Conservation (phyloP, 2,113 vertebrate species). For the Saccopteryx bilineata region DNA sequence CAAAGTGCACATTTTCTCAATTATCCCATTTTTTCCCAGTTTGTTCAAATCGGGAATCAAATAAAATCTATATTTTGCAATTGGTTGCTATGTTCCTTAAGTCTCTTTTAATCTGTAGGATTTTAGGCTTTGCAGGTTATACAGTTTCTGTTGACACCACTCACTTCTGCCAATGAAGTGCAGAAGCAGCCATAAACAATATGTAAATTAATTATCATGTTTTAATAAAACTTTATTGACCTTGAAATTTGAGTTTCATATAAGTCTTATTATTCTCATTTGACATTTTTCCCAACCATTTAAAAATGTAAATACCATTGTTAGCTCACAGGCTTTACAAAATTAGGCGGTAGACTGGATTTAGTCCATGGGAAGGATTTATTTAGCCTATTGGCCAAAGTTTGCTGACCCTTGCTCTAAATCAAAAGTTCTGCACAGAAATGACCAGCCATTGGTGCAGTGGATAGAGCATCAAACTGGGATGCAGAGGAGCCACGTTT, state of each 20-base stretch:
- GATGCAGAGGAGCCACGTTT: no score
- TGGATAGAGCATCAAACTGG: no score
- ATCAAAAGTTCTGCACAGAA: neutral
- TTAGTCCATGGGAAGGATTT: neutral
- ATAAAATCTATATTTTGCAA: neutral
- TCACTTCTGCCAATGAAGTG: neutral
- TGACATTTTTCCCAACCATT: slow-evolving; percentile 7
- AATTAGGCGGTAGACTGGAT: neutral
- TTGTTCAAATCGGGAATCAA: neutral
- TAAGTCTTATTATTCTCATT: slow-evolving; percentile 10
- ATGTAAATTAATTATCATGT: neutral
- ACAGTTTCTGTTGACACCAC: slow-evolving; percentile 22
- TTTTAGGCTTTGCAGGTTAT: neutral
- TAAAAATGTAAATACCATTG: slow-evolving; percentile 24
- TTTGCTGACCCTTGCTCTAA: neutral
- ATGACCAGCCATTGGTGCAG: no score
- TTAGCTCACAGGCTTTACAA: slow-evolving; percentile 17
- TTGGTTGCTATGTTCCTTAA: neutral
- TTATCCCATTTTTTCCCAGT: neutral
- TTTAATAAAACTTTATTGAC: neutral
- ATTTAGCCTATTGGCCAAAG: neutral
- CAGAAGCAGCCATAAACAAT: slow-evolving; percentile 35
- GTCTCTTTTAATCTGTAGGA: neutral
- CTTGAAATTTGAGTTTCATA: slow-evolving; percentile 16
- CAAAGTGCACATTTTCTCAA: neutral